Conservation (phyloP, 2,888 invertebrate genomes). For the Drosophila imparisetae region DNA sequence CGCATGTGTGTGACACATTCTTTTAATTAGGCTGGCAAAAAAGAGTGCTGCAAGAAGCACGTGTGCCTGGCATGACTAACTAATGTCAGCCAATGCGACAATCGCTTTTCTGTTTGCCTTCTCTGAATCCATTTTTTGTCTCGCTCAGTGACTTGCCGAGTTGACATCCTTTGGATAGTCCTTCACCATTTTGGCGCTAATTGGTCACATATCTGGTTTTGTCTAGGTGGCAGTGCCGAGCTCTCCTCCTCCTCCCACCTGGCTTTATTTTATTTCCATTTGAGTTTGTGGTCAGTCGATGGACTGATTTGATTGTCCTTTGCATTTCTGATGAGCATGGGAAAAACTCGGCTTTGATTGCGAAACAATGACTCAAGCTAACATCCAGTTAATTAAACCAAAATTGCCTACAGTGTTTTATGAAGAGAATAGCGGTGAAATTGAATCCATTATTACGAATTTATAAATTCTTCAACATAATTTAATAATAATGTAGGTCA, state of each 20-base stretch:
- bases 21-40: slow-evolving; percentile 54
- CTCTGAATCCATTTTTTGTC: slow-evolving; percentile 19
- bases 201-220: slow-evolving; percentile 58
- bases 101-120: slow-evolving; percentile 40
- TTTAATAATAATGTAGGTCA: background rate
- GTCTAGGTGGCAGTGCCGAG: slow-evolving; percentile 10
- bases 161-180: slow-evolving; percentile 26
- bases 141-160: slow-evolving; percentile 12
- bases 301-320: slow-evolving; percentile 36
- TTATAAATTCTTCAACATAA: background rate
- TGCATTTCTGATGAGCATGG: slow-evolving; percentile 24
- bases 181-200: slow-evolving; percentile 46
- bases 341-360: slow-evolving; percentile 5
- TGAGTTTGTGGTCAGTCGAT: slow-evolving; percentile 7
- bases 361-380: background rate
- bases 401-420: slow-evolving; percentile 7
- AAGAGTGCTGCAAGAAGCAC: slow-evolving; percentile 11
- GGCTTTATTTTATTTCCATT: slow-evolving; percentile 33
- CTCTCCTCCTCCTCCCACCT: background rate
- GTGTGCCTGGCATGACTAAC: slow-evolving; percentile 47
- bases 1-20: slow-evolving; percentile 32
- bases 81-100: slow-evolving; percentile 49
- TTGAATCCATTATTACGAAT: background rate
- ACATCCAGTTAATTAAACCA: slow-evolving; percentile 15
- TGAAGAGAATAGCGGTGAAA: background rate